A percentile compares a stretch with the other conserved stretches of the same genome.
Conservation (phyloP, 2,888 invertebrate species). For the Hipparchia sbordonii region DNA sequence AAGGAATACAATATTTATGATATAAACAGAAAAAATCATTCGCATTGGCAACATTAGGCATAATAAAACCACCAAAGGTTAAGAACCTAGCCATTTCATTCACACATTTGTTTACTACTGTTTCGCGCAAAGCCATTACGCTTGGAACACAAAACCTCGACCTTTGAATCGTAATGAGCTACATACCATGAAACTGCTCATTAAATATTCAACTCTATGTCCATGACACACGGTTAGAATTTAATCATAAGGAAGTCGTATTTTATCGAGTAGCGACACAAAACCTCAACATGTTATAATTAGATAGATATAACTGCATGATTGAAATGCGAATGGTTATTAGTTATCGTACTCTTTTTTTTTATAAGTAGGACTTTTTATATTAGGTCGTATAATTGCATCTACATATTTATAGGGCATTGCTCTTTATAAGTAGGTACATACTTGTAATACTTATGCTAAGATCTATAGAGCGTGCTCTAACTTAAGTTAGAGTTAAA, state of each 20-base stretch:
- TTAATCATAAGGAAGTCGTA: neutral
- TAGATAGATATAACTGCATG: neutral
- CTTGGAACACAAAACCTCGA: conserved; percentile 66
- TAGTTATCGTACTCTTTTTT: too few relatives aligned
- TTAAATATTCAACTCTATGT: conserved; percentile 42
- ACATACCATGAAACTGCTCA: conserved; percentile 17
- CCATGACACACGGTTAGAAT: conserved; percentile 39
- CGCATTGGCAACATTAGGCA: too few relatives aligned
- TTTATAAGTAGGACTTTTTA: neutral
- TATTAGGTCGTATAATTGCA: too few relatives aligned
- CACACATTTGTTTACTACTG: conserved; percentile 39
- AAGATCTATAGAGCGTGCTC: too few relatives aligned
- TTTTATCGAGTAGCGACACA: conserved; percentile 49
- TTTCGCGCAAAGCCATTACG: conserved; percentile 17
- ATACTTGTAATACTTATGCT: too few relatives aligned
- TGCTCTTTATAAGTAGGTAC: too few relatives aligned
- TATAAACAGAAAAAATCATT: too few relatives aligned
- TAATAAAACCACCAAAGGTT: too few relatives aligned
- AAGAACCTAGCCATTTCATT: conserved; percentile 10
- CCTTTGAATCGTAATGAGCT: conserved; percentile 31
- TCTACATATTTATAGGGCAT: too few relatives aligned
- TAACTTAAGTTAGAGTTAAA: too few relatives aligned
- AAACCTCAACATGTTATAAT: conserved; percentile 55
- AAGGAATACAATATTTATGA: too few relatives aligned
- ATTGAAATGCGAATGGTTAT: conserved; percentile 1